Evolutionary conservation across 1,140 invertebrate genomes (phyloP), one percentile per base, ranked within the genome.

Genomic region (Papilio dardanus): DNA sequence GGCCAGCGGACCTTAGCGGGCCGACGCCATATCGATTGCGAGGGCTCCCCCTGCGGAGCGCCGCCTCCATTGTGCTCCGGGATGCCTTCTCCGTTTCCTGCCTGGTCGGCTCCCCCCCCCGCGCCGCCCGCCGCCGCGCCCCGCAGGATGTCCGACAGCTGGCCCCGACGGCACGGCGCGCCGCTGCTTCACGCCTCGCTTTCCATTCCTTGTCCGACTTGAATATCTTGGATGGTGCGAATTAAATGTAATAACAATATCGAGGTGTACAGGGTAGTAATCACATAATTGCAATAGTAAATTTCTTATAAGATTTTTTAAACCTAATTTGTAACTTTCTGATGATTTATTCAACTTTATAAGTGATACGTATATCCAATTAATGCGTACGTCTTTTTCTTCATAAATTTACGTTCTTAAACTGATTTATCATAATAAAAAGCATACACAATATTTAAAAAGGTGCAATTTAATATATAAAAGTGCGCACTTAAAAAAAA

Each of bases 21-120:
- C 54, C 54, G 89, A 89, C 91, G 90, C 85, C 88, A 93, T 93
- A 93, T 93, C 91, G 91, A 93, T 92, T 92, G 89, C 89, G 89
- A 92, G 87, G 91, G 89, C 88, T 91, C 91, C 91, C 91, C 90
- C 89, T 92, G 89, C 86, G 88, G 86, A 87, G 88, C 88, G 90
- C 86, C 88, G 89, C 86, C 88, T 82, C 86, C 89, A 90, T 91
- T 91, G 88, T 91, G 84, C 89, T 88, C 89, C 86, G 88, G 87
- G 89, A 89, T 90, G 88, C 90, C 87, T 88, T 90, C 89, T 90
- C 87, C 83, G 88, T 85, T 92, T 92, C 90, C 90, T 89, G 89
- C 83, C 83, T 81, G 81, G 86, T 84, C 81, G 81, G 78, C 66
- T 75, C 80, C 77, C 33, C 83, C 66, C 78, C 79, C 77, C 86